Evolutionary conservation across 2,113 vertebrate species (phyloP), one percentile per base, ranked within the genome.

Genomic region (Mionectes macconnelli): DNA sequence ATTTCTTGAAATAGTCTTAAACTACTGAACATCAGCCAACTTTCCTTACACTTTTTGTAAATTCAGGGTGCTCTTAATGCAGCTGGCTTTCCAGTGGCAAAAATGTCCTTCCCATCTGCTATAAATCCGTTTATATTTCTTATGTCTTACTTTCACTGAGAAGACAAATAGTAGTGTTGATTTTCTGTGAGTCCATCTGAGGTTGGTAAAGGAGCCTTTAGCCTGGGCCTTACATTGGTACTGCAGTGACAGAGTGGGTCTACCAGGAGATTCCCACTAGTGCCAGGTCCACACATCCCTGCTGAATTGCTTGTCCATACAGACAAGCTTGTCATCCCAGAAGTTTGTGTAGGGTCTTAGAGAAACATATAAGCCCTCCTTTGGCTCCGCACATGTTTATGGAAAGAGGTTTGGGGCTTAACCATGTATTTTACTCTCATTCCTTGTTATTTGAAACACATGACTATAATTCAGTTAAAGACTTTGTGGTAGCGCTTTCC

Each of bases 331-430:
- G 5, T 1, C 11, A 23, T 74, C 35, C 30, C 19, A 59, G 6
- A 42, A 0, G 0, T 25, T 55, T 0, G 0, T n/a, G 7, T 24
- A 77, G 49, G 15, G 18, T 59, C 45, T 69, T 42, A 11, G 27
- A 70, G 35, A 62, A 55, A 14, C 14, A 14, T 23, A 1, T 1
- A 3, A 40, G 39, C 73, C 64, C 25, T 33, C 28, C 13, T 70
- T 62, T 30, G 7, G 8, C 42, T 72, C 44, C 2, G 1, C 25
- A 68, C 0, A 0, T 73, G 28, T 57, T 90, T 75, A 68, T 1
- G 9, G 68, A 70, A 89, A 75, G 57, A 56, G 64, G 5, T 39
- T 84, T 5, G 9, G 5, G 44, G 25, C 62, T 39, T 59, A 59
- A 35, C 72, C 33, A 4, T 55, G 10, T 33, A 39, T 87, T 93